phyloP scores from a whole-genome alignment of 1,140 invertebrate species.

The Leptestheria dahalacensis region DNA sequence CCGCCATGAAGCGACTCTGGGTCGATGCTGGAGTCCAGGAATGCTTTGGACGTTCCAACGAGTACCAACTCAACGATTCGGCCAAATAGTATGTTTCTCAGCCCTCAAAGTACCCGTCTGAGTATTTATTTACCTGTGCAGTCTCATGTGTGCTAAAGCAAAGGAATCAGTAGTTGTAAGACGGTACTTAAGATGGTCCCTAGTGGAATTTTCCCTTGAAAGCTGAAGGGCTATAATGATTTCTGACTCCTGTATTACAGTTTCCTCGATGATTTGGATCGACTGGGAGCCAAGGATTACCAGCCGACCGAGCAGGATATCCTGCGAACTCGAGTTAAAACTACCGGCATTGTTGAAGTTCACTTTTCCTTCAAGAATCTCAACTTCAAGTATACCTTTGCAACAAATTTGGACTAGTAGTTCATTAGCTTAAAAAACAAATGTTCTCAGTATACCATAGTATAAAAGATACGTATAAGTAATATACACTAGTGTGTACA shows the following conservation, averaged over 20 bases:
- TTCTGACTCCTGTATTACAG: slow-evolving; percentile 19
- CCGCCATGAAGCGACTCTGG: slow-evolving; percentile 83
- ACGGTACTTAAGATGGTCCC: background rate
- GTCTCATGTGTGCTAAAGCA: background rate
- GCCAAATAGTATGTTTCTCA: slow-evolving; percentile 57
- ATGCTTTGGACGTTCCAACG: slow-evolving; percentile 62
- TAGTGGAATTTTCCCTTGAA: background rate
- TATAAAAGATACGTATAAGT: slow-evolving; percentile 8
- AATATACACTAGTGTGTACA: slow-evolving; percentile 27
- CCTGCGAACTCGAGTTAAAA: slow-evolving; percentile 43
- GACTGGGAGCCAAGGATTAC: slow-evolving; percentile 38
- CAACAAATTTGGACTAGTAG: slow-evolving; percentile 25
- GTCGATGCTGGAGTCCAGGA: slow-evolving; percentile 71
- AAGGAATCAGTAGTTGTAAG: background rate
- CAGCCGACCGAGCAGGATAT: slow-evolving; percentile 48
- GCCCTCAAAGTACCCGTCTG: background rate
- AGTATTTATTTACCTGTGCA: background rate
- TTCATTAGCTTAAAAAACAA: too few relatives aligned
- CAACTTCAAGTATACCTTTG: slow-evolving; percentile 38
- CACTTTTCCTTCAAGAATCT: slow-evolving; percentile 48
- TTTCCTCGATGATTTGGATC: slow-evolving; percentile 36
- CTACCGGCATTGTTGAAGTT: slow-evolving; percentile 47
- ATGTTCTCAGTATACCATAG: too few relatives aligned
- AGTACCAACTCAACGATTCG: slow-evolving; percentile 90
- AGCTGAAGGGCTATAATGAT: too few relatives aligned